A percentile compares a stretch with the other conserved stretches of the same genome.
phyloP scores from a whole-genome alignment of 2,113 vertebrate genomes.

The Leptobrachium leishanense region DNA sequence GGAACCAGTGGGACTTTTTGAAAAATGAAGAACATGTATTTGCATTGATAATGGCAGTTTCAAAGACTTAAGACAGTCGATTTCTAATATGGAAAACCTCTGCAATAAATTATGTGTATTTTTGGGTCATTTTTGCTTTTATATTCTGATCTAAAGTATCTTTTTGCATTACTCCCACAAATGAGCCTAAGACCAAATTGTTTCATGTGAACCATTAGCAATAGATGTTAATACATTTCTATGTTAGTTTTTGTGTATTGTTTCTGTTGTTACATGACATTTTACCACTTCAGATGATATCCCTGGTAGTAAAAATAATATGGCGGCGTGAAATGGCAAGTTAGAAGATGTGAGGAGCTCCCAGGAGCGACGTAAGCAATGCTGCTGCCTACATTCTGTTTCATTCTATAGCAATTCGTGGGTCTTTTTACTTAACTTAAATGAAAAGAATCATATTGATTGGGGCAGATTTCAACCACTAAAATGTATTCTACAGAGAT shows the following conservation, averaged over 20 bases:
- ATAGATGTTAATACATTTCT: too few species aligned
- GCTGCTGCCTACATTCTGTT: conserved; percentile 71
- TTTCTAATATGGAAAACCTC: too few species aligned
- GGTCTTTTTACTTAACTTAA: conserved; percentile 96
- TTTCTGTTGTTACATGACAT: background rate
- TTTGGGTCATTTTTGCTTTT: too few species aligned
- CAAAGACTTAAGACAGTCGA: too few species aligned
- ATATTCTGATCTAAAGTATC: too few species aligned
- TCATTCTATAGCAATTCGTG: conserved; percentile 69
- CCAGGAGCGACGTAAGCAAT: conserved; percentile 68
- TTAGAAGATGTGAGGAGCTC: conserved; percentile 56
- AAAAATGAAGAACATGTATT: too few species aligned
- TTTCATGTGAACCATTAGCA: background rate
- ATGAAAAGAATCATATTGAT: conserved; percentile 97
- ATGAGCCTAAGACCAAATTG: background rate
- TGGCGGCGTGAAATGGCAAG: background rate
- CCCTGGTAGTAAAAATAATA: conserved; percentile 1
- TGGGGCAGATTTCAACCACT: conserved; percentile 96
- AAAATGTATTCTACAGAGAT: conserved; percentile 93
- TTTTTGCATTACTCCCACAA: too few species aligned
- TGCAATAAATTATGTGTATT: too few species aligned
- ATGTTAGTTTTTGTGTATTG: background rate
- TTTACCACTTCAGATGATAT: background rate
- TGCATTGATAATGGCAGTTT: too few species aligned
- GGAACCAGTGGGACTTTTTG: too few species aligned